phyloP scores from a whole-genome alignment of 2,888 invertebrate genomes.

The Dryadula phaetusa region DNA sequence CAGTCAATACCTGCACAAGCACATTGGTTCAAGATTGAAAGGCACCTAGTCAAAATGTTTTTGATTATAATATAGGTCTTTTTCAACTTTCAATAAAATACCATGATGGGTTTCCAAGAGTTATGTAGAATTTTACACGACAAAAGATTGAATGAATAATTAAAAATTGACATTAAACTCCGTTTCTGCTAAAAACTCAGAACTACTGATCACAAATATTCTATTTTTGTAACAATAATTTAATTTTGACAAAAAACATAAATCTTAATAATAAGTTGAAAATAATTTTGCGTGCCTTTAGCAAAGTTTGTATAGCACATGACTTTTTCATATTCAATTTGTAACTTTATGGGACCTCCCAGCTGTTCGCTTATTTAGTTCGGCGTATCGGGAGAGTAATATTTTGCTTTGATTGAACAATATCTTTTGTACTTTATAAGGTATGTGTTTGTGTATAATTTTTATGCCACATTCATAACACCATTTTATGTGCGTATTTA shows the following conservation, averaged over 20 bases:
- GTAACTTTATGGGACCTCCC: slow-evolving; percentile 44
- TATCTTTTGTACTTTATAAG: slow-evolving; percentile 24
- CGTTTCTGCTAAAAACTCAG: too few relatives aligned
- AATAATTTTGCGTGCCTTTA: slow-evolving; percentile 22
- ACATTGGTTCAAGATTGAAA: too few relatives aligned
- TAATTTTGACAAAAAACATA: not conserved
- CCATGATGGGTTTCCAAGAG: too few relatives aligned
- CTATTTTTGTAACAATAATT: too few relatives aligned
- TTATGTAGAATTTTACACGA: too few relatives aligned
- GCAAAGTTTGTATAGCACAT: slow-evolving; percentile 36
- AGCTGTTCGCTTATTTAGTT: slow-evolving; percentile 35
- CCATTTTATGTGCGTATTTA: not conserved
- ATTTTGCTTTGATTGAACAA: slow-evolving; percentile 28
- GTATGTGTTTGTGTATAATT: slow-evolving; percentile 13
- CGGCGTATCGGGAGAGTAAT: slow-evolving; percentile 34
- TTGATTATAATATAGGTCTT: too few relatives aligned
- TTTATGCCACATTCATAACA: slow-evolving; percentile 1
- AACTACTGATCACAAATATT: too few relatives aligned
- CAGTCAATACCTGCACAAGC: too few relatives aligned
- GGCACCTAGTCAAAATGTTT: too few relatives aligned
- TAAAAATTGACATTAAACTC: too few relatives aligned
- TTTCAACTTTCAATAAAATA: too few relatives aligned
- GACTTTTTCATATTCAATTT: slow-evolving; percentile 42
- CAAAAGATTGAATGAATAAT: too few relatives aligned
- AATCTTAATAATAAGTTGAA: not conserved